These are phyloP conservation scores for Carduelis carduelis DNA, from an alignment of 2,797 vertebrate genomes.

Conservation along the genomic window DNA sequence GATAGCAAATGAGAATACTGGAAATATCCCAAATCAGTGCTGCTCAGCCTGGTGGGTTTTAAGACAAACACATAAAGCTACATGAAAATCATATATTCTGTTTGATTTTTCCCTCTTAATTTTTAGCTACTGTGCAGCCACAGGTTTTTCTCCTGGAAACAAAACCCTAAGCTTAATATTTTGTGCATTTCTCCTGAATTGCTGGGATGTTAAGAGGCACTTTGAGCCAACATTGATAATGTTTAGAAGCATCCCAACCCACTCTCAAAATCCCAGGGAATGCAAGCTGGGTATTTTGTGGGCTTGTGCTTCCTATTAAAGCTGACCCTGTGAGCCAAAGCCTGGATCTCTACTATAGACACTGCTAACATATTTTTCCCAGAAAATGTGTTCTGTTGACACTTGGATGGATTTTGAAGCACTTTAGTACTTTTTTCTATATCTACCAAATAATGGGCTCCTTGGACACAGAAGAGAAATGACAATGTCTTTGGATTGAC, in stretches of 20 bases:
- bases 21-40: fast-evolving
- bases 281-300: neutral
- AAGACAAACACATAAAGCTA: neutral
- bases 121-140: neutral
- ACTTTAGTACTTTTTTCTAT: neutral
- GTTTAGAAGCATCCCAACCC: neutral
- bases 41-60: neutral
- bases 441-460: neutral
- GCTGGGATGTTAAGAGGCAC: neutral
- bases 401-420: neutral
- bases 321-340: neutral
- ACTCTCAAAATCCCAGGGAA: neutral
- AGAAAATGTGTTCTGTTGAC: neutral
- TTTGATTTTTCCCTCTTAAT: neutral
- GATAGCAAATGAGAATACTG: neutral
- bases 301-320: neutral
- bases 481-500: neutral
- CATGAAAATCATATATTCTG: neutral
- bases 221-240: neutral
- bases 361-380: neutral
- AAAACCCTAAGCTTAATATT: neutral
- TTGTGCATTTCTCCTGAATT: neutral
- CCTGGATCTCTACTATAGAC: neutral
- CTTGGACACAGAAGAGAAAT: neutral
- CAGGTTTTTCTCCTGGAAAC: neutral